Base-by-base conservation (phyloP, 1,140 invertebrate species). In the Laupala kohalensis region DNA sequence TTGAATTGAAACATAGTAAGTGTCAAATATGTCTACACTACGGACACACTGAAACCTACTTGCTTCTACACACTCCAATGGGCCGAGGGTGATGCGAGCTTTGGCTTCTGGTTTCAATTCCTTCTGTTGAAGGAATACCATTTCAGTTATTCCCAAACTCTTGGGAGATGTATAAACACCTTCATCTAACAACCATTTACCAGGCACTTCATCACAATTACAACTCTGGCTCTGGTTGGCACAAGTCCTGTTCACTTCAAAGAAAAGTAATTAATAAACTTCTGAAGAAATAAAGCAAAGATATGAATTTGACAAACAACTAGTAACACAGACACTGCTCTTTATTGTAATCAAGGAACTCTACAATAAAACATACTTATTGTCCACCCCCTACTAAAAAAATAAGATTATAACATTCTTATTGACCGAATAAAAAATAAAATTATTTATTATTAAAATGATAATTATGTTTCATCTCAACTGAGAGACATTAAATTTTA, bases 31-130 rank as follows among this genome's bases (percentile, higher is more conserved):
- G 64, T 6, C 12, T 64, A 23, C 13, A 64, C 6, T 64, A 26
- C 6, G 5, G 19, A 67, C 66, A 67, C 25, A 67, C 5, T 12
- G 68, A 73, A 69, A 83, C 87, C 86, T 83, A 96, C 94, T 95
- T 72, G 93, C 95, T 86, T 96, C 94, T 66, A 96, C 93, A 81
- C 95, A 97, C 80, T 95, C 92, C 67, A 97, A 81, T 13, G 93
- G 92, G 5, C 94, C 94, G 15, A 97, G 80, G 1, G 92, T 95
- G 12, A 97, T 91, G 74, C 92, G 84, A 1, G 92, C 94, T 73
- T 90, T 87, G 0, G 93, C 91, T 78, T 94, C 89, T 73, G 89
- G 86, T 70, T 89, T 87, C 68, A 94, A 82, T 78, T 94, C 88
- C 74, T 89, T 88, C 76, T 95, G 92, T 77, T 95, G 93, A 25